Percentiles rank a stretch among this genome's conserved stretches.
phyloP scores from a whole-genome alignment of 2,113 vertebrate genomes.

The Neogale vison region DNA sequence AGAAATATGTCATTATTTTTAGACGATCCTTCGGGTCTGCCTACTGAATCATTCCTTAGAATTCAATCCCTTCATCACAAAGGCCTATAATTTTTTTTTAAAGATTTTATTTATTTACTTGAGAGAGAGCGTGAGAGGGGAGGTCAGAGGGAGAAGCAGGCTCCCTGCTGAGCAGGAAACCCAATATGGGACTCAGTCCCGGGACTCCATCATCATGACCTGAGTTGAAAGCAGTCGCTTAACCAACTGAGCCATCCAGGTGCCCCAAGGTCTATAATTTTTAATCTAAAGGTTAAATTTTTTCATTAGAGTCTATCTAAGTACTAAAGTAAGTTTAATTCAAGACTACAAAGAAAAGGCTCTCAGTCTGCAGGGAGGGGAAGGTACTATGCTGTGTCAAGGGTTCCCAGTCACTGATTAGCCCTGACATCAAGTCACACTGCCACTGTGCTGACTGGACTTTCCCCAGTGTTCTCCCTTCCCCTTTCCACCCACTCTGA shows the following conservation, averaged over 20 bases:
- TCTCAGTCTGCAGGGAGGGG: accelerated
- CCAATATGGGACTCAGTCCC: too few relatives aligned
- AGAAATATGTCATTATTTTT: neutral
- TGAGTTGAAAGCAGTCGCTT: too few relatives aligned
- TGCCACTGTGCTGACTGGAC: neutral
- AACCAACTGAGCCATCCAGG: too few relatives aligned
- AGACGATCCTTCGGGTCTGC: neutral
- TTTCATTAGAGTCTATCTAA: neutral
- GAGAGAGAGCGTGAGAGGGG: too few relatives aligned
- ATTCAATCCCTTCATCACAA: neutral
- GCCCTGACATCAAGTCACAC: neutral
- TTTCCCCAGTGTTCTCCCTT: neutral
- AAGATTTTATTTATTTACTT: too few relatives aligned
- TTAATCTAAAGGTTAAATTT: neutral
- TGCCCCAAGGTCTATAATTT: neutral
- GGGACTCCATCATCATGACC: too few relatives aligned
- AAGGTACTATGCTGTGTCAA: neutral
- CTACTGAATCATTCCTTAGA: neutral
- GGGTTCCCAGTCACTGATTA: neutral
- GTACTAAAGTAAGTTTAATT: neutral
- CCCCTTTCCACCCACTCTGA: neutral
- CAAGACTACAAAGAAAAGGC: neutral
- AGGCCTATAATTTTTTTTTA: neutral
- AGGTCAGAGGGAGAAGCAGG: too few relatives aligned
- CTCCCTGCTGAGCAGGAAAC: too few relatives aligned